phyloP scores from a whole-genome alignment of 2,888 invertebrate genomes.

The Synanthedon tipuliformis region DNA sequence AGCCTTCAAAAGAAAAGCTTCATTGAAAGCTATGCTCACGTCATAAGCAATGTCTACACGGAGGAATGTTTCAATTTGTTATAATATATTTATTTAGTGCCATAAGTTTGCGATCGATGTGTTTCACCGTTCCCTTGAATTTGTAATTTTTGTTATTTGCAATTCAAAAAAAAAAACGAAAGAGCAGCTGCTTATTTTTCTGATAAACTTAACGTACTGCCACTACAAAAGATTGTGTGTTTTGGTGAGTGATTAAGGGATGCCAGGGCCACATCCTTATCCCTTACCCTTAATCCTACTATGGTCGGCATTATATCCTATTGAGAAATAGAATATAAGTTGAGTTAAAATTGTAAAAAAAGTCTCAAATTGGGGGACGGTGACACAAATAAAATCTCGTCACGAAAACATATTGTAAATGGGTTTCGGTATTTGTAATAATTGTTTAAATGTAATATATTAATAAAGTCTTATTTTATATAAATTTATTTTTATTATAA shows the following conservation, averaged over 20 bases:
- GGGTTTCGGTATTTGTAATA: conserved; percentile 23
- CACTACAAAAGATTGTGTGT: no score
- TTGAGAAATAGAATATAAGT: no score
- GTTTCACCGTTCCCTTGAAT: neutral
- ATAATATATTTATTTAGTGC: conserved; percentile 14
- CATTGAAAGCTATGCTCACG: conserved; percentile 5
- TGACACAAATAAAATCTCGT: neutral
- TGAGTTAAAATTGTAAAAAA: no score
- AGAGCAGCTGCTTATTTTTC: no score
- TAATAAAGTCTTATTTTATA: conserved; percentile 26
- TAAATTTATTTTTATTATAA: conserved; percentile 8
- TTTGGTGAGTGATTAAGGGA: no score
- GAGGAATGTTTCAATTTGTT: conserved; percentile 14
- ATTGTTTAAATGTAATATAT: conserved; percentile 16
- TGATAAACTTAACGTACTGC: no score
- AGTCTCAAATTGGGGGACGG: neutral
- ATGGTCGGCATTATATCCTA: no score
- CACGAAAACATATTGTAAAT: conserved; percentile 12
- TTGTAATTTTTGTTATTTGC: no score
- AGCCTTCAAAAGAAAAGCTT: neutral
- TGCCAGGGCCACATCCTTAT: no score
- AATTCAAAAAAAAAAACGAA: no score
- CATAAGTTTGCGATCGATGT: conserved; percentile 12
- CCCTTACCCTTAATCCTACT: no score
- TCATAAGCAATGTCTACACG: conserved; percentile 9